Conservation (phyloP, 2,888 invertebrate species). For the Liodrosophila aerea region DNA sequence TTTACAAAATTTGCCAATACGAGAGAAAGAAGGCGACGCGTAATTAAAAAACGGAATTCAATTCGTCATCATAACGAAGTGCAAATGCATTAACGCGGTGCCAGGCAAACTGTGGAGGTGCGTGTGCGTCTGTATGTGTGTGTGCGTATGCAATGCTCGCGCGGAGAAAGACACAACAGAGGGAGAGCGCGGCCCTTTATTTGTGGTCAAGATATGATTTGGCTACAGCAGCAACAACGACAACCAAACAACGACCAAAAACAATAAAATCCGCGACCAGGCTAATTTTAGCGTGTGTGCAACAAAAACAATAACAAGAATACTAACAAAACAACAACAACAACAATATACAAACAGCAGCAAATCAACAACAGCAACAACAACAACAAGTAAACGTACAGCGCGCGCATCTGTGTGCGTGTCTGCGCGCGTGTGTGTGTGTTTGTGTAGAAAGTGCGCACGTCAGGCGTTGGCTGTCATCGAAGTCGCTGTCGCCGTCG, state of each 20-base stretch:
- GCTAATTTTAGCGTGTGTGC: constrained; percentile 51
- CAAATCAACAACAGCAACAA: constrained; percentile 27
- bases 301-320: constrained; percentile 33
- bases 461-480: constrained; percentile 67
- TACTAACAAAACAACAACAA: constrained; percentile 36
- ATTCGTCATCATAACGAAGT: constrained; percentile 28
- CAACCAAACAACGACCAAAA: constrained; percentile 47
- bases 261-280: constrained; percentile 53
- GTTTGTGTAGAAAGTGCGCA: constrained; percentile 64
- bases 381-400: constrained; percentile 40
- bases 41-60: constrained; percentile 29
- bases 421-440: constrained; percentile 29
- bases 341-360: constrained; percentile 34
- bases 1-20: constrained; percentile 59
- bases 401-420: constrained; percentile 47
- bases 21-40: constrained; percentile 40
- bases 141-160: constrained; percentile 49
- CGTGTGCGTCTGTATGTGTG: constrained; percentile 16
- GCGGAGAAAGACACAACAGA: constrained; percentile 31
- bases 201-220: constrained; percentile 68
- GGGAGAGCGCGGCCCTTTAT: constrained; percentile 47
- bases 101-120: constrained; percentile 4
- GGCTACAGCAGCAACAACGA: constrained; percentile 38
- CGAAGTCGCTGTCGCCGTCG: constrained; percentile 15
- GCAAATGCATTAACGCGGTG: constrained; percentile 17